Percentiles rank a stretch among this genome's conserved stretches.
These are phyloP conservation scores for Zaprionus ghesquierei DNA, from an alignment of 1,140 invertebrate species.

Conservation along the genomic window DNA sequence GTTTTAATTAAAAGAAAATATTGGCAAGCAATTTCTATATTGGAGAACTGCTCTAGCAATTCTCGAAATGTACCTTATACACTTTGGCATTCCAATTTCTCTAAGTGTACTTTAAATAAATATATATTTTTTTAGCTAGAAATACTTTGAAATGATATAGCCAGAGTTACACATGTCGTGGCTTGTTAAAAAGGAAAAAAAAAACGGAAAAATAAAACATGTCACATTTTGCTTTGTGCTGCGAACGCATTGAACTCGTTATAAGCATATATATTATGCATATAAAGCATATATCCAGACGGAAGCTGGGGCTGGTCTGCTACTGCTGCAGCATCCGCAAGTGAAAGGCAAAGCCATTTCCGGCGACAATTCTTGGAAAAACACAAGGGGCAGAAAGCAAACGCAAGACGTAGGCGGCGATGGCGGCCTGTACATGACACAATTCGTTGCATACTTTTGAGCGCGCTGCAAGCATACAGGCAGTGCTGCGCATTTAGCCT, in stretches of 20 bases:
- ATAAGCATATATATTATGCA: not conserved
- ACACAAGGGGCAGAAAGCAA: slow-evolving; percentile 1
- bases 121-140: not conserved
- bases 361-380: slow-evolving; percentile 18
- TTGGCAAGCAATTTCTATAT: not conserved
- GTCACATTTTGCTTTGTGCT: not conserved
- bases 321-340: slow-evolving; percentile 1
- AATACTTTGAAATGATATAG: not conserved
- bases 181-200: not conserved
- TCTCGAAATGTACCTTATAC: too few relatives aligned
- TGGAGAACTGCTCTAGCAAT: too few relatives aligned
- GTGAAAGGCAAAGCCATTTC: slow-evolving; percentile 7
- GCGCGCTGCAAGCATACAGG: slow-evolving; percentile 24
- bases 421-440: slow-evolving; percentile 27
- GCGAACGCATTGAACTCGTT: not conserved
- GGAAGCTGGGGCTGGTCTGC: not conserved
- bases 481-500: too few relatives aligned
- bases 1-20: not conserved
- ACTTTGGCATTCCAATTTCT: too few relatives aligned
- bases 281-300: not conserved
- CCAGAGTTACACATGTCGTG: not conserved
- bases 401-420: not conserved
- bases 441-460: slow-evolving; percentile 59
- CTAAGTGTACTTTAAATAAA: too few relatives aligned
- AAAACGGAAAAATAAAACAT: not conserved